These are phyloP conservation scores for Varanus salvator DNA, from an alignment of 2,113 vertebrate species.

Conservation along the genomic window DNA sequence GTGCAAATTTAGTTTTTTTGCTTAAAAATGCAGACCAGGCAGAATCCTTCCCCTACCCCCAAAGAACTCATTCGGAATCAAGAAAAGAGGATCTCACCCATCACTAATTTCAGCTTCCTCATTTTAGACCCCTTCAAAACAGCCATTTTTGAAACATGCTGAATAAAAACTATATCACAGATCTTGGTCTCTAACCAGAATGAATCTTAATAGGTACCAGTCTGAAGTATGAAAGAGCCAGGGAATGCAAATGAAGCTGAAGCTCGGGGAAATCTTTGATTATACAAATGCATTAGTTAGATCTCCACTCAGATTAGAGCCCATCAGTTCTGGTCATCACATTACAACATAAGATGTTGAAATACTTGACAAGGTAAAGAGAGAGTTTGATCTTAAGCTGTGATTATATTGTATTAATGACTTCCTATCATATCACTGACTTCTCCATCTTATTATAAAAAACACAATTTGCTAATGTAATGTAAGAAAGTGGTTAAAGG, in stretches of 20 bases:
- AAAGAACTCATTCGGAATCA: background rate
- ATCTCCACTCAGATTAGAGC: constrained; percentile 76
- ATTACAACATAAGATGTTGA: constrained; percentile 82
- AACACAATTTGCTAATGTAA: constrained; percentile 59
- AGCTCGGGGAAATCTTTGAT: constrained; percentile 78
- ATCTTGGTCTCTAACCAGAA: constrained; percentile 60
- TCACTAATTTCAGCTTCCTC: constrained; percentile 25
- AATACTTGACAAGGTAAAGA: constrained; percentile 84
- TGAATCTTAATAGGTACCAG: constrained; percentile 40
- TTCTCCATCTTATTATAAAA: constrained; percentile 68
- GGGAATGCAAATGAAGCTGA: constrained; percentile 70
- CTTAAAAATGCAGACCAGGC: background rate
- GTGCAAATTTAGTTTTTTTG: background rate
- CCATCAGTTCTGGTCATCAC: constrained; percentile 79
- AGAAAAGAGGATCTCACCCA: background rate
- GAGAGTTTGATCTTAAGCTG: constrained; percentile 78
- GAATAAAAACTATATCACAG: constrained; percentile 16
- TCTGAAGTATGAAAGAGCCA: constrained; percentile 33
- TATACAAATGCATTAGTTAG: constrained; percentile 79
- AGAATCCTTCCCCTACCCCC: no score
- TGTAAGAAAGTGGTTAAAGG: constrained; percentile 42
- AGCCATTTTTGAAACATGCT: constrained; percentile 24
- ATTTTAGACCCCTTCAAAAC: constrained; percentile 19
- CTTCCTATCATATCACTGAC: constrained; percentile 70
- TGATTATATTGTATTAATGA: constrained; percentile 81